Evolutionary conservation across 2,113 vertebrate species (phyloP).

Genomic region (Sylvia atricapilla): DNA sequence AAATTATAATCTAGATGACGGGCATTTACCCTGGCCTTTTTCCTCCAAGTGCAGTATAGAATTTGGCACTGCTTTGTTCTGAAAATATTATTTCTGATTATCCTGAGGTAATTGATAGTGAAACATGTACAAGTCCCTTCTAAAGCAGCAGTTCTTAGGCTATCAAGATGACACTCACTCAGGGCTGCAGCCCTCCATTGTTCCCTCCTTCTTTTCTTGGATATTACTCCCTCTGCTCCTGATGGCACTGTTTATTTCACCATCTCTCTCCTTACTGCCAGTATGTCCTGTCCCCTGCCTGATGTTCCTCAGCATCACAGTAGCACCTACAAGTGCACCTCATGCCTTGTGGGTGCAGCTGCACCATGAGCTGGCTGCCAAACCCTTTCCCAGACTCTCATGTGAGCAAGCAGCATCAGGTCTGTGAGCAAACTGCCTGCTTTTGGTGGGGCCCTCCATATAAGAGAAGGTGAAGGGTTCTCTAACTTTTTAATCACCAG

Average conservation of each 20-base stretch:
- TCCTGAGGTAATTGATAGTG: constrained; percentile 47
- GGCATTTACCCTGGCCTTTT: constrained; percentile 54
- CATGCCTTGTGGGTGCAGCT: not conserved
- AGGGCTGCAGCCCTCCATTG: not conserved
- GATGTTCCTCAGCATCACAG: not conserved
- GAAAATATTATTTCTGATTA: constrained; percentile 65
- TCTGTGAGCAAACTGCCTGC: not conserved
- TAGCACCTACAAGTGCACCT: not conserved
- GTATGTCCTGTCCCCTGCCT: not conserved
- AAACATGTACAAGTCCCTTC: constrained; percentile 1
- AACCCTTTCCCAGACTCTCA: not conserved
- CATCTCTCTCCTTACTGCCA: not conserved
- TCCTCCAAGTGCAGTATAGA: constrained; percentile 47
- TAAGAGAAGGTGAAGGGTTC: not conserved
- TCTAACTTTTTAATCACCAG: not conserved
- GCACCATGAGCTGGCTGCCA: not conserved
- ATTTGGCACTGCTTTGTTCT: constrained; percentile 63
- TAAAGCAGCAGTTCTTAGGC: not conserved
- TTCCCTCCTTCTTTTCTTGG: not conserved
- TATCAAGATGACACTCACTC: not conserved
- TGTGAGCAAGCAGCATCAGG: not conserved
- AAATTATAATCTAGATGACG: constrained; percentile 65
- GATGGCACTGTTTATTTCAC: not conserved
- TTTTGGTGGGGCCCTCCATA: not conserved
- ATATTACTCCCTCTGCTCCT: not conserved